Percentiles rank a stretch among this genome's conserved stretches.
phyloP scores from a whole-genome alignment of 2,797 vertebrate genomes.

The Phrynocephalus forsythii region DNA sequence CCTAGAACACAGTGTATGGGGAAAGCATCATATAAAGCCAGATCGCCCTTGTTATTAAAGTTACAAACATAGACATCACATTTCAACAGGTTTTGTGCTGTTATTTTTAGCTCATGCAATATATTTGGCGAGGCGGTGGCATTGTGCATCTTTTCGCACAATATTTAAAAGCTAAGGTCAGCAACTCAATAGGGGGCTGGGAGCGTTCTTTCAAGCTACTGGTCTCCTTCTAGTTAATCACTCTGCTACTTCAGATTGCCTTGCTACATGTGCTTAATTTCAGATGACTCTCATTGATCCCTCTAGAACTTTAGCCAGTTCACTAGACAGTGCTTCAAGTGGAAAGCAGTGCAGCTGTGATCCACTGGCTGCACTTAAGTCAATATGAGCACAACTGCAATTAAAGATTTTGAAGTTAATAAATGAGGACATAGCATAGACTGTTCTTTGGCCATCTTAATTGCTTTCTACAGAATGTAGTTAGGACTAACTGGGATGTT shows the following conservation, averaged over 20 bases:
- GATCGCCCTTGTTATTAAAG: background rate
- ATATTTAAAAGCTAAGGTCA: background rate
- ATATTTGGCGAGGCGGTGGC: background rate
- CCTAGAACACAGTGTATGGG: background rate
- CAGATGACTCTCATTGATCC: background rate
- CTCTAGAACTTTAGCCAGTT: background rate
- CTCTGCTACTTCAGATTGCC: background rate
- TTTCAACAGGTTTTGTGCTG: background rate
- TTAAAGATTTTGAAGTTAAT: slow-evolving; percentile 22
- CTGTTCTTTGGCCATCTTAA: background rate
- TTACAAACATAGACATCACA: background rate
- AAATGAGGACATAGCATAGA: background rate
- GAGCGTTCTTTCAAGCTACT: background rate
- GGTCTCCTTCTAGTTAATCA: background rate
- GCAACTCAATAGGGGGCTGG: background rate
- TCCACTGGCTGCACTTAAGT: slow-evolving; percentile 7
- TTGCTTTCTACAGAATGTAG: background rate
- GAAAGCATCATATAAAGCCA: background rate
- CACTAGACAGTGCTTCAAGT: background rate
- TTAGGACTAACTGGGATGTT: slow-evolving; percentile 6
- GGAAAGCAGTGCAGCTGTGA: slow-evolving; percentile 1
- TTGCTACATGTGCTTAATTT: background rate
- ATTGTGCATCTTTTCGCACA: background rate
- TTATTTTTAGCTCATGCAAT: background rate
- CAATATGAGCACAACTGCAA: slow-evolving; percentile 8